Evolutionary conservation across 2,888 invertebrate genomes (phyloP).

Genomic region (Cryptocheilus praepositus): DNA sequence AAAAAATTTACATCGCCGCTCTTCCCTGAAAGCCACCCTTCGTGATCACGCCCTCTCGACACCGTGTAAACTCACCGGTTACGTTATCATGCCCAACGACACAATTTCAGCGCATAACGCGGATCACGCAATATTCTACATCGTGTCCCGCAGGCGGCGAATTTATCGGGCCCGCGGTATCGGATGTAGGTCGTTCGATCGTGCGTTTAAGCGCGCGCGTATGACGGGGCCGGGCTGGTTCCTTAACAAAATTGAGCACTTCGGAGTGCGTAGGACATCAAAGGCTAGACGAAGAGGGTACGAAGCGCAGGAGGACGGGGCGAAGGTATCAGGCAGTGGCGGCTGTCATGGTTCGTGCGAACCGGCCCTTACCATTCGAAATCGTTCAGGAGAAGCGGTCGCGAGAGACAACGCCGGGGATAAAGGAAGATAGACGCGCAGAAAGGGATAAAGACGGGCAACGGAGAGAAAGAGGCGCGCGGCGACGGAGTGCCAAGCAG

Average conservation of each 20-base stretch:
- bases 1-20: slow-evolving; percentile 60
- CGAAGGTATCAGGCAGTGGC: slow-evolving; percentile 39
- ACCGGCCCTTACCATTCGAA: slow-evolving; percentile 52
- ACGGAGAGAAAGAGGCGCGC: slow-evolving; percentile 2
- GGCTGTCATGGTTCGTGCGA: slow-evolving; percentile 55
- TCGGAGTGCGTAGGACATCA: slow-evolving; percentile 12
- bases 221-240: too few species aligned
- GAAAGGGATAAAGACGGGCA: slow-evolving; percentile 31
- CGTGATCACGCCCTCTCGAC: slow-evolving; percentile 12
- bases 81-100: too few species aligned
- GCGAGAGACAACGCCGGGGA: slow-evolving; percentile 38
- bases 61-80: too few species aligned
- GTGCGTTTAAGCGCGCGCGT: too few species aligned
- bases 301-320: slow-evolving; percentile 18
- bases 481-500: slow-evolving; percentile 6
- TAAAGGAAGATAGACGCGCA: slow-evolving; percentile 2
- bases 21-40: slow-evolving; percentile 7
- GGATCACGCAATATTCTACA: too few species aligned
- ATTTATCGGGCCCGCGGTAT: too few species aligned
- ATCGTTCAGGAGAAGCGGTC: slow-evolving; percentile 47
- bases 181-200: too few species aligned
- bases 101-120: too few species aligned
- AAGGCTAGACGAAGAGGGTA: slow-evolving; percentile 36
- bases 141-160: too few species aligned
- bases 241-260: slow-evolving; percentile 11